Evolutionary conservation across 1,140 invertebrate genomes (phyloP), one percentile per base, ranked within the genome.

Genomic region (Lethocerus indicus): DNA sequence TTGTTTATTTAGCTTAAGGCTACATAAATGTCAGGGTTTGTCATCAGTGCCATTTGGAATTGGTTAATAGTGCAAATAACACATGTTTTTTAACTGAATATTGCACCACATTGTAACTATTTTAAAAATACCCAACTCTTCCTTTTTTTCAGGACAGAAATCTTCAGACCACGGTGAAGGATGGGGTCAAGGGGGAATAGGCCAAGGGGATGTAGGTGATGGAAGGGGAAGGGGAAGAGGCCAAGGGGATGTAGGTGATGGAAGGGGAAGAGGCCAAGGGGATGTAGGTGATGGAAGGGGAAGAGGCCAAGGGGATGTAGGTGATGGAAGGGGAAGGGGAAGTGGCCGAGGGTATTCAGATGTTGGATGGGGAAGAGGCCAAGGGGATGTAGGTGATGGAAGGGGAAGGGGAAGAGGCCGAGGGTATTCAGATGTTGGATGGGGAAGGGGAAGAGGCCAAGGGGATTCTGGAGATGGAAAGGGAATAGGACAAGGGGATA

Each of bases 361-460:
- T 9, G n/a, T 9, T 9, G 29, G n/a, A n/a, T 9, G 29, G 29
- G 29, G n/a, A n/a, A 32, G 29, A 32, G 29, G 29, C 9, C 9
- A n/a, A 32, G 29, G 29, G 29, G n/a, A n/a, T 9, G 29, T 9
- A n/a, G n/a, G 29, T 9, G 29, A n/a, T 9, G n/a, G 29, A 32
- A n/a, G n/a, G 29, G 29, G 29, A 32, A n/a, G n/a, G 29, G n/a
- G 29, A 32, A n/a, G n/a, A n/a, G n/a, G 29, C 9, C 9, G n/a
- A n/a, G n/a, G 29, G n/a, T 9, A 32, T 9, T 9, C 9, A 32
- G 29, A 32, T 9, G n/a, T 20, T 24, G 41, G 26, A 25, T 24
- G 41, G 26, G 41, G 26, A 25, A 43, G 41, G 26, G 41, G 26
- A 25, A 43, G 41, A 48, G 50, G 49, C 45, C 49, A 47, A 39